These are phyloP conservation scores for Parambassis ranga DNA, from an alignment of 2,797 vertebrate species.

Conservation along the genomic window DNA sequence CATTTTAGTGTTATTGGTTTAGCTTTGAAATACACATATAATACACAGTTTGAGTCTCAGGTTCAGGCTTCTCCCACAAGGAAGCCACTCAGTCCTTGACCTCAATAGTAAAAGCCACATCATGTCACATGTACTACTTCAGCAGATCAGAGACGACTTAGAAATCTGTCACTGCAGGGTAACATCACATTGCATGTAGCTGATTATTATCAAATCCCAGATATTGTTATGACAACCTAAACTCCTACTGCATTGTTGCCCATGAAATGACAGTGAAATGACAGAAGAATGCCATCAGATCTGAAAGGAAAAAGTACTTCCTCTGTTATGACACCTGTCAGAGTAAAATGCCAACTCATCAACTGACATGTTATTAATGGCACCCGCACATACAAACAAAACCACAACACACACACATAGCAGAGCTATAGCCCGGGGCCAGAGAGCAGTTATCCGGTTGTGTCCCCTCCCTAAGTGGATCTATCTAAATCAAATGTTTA, in stretches of 20 bases:
- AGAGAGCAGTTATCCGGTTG: slow-evolving; percentile 28
- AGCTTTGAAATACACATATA: slow-evolving; percentile 7
- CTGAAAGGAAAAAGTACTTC: slow-evolving; percentile 11
- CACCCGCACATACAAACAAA: slow-evolving; percentile 6
- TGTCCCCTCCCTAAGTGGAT: background rate
- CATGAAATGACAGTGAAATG: background rate
- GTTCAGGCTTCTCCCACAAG: slow-evolving; percentile 12
- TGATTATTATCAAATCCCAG: background rate
- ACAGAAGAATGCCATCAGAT: slow-evolving; percentile 2
- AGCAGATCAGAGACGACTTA: background rate
- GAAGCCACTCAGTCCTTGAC: slow-evolving; percentile 14
- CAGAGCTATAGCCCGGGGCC: slow-evolving; percentile 19
- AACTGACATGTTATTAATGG: slow-evolving; percentile 6
- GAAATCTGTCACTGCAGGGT: background rate
- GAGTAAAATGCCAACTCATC: slow-evolving; percentile 20
- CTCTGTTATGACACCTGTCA: slow-evolving; percentile 27
- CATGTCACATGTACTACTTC: background rate
- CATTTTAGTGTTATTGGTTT: background rate
- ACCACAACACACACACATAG: slow-evolving; percentile 13
- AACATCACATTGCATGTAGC: background rate
- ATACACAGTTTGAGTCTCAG: background rate
- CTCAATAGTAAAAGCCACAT: slow-evolving; percentile 9
- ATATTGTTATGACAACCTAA: background rate
- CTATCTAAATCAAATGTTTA: slow-evolving; percentile 35
- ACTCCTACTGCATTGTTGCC: background rate